Evolutionary conservation across 2,113 vertebrate genomes (phyloP), one percentile per base, ranked within the genome.

Genomic region (Tragulus kanchil): DNA sequence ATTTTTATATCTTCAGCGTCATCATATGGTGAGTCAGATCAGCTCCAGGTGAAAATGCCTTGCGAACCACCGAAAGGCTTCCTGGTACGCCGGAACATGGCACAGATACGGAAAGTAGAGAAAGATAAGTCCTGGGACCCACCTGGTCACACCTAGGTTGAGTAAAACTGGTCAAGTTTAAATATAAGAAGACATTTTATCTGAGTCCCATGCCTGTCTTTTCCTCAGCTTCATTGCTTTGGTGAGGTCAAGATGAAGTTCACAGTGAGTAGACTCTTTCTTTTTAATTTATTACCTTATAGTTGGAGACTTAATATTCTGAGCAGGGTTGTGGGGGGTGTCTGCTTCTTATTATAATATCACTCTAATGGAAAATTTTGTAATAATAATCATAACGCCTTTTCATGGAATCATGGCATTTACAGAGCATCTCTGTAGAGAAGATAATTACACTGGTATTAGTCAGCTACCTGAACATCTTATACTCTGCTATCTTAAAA

Each of bases 181-280:
- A 98, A 98, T 98, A 98, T 12, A 17, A 96, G 93, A 62, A 62
- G 84, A 36, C 62, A 96, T 77, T 90, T 87, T 23, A 36, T 81
- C 52, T 71, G 95, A 87, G 31, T 62, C 42, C 42, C 95, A 93
- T 62, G 26, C 89, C 90, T 77, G 25, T 31, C 85, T 90, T 84
- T 83, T 90, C 15, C 6, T 86, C 77, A 77, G 4, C 79, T 73
- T 42, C 81, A 15, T 8, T 25, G 31, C 56, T 62, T 81, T 73
- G 16, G 59, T 82, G 92, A 75, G 89, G 28, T 59, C 96, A 98
- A 93, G 94, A 98, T 98, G 98, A 98, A 97, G 95, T 14, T 97
- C 87, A 42, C 89, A 94, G 97, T 98, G 91, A 99, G 98, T 98
- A 97, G 50, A 73, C 2, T 28, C 61, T 85, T 73, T 26, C 19